Base-by-base conservation (phyloP, 2,888 invertebrate species). In the Monoplex corrugatus region DNA sequence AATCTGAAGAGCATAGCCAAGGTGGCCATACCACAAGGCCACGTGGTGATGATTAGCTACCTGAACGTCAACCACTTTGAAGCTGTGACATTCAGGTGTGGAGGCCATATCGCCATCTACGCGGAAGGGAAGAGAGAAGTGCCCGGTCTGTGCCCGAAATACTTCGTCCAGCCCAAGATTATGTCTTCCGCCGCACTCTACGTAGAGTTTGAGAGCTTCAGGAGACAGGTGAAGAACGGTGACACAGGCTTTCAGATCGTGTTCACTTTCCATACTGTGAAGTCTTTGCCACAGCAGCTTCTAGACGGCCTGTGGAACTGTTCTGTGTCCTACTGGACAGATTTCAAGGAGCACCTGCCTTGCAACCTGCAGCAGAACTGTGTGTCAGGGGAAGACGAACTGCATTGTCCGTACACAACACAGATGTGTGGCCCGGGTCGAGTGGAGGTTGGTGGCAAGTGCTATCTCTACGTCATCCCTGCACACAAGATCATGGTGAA, bases 241-340 rank as follows among this genome's bases (percentile, higher is more conserved):
- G 45, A 43, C 28, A n/a, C 35, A 3, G 50, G 57, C 23, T 80
- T 80, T 43, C 80, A 43, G 80, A 43, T 80, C 35, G 32, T 43
- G 35, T 84, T 84, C 84, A 43, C 84, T 3, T 50, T 84, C 50
- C 50, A 84, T 35, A 28, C 10, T 10, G 10, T 2, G 1, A 6
- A 2, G 35, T 38, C 35, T 8, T 8, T 16, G 5, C 84, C 84
- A 3, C 35, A 35, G 6, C 13, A 38, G 50, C 19, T 38, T 28
- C 50, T 16, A 10, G 84, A 23, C 23, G 57, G 38, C 32, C 45
- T 50, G 50, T 84, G 84, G 84, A 84, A 84, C 84, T 84, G 84
- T 32, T 84, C 84, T 32, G 84, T 84, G 84, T 19, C 45, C 40
- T 32, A 28, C 50, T 84, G 84, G 84, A 8, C 50, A 3, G 50